A percentile compares a stretch with the other conserved stretches of the same genome.
Conservation (phyloP, 2,888 invertebrate genomes). For the Cancer borealis region DNA sequence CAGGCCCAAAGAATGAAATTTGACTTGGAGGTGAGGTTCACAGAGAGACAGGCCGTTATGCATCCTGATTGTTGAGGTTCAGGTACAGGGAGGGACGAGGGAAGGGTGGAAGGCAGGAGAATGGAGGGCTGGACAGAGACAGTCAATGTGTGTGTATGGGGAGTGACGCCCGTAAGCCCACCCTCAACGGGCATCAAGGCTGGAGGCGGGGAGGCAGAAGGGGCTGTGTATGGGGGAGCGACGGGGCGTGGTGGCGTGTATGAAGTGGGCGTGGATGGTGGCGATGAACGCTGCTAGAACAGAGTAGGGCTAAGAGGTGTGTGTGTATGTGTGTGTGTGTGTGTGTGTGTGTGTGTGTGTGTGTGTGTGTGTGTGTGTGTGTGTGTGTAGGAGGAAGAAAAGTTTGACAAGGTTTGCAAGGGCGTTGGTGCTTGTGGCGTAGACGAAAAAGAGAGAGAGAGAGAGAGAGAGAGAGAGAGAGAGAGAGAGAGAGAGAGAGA, state of each 20-base stretch:
- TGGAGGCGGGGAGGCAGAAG: not conserved
- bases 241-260: not conserved
- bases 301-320: not conserved
- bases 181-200: not conserved
- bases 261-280: not conserved
- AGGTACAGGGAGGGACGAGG: not conserved
- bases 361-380: not conserved
- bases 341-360: not conserved
- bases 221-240: slow-evolving; percentile 20
- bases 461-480: not conserved
- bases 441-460: not conserved
- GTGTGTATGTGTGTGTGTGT: not conserved
- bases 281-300: not conserved
- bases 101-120: not conserved
- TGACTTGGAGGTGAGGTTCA: not conserved
- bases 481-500: not conserved
- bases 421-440: slow-evolving; percentile 5
- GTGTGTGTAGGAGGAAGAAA: not conserved
- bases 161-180: slow-evolving; percentile 1
- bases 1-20: not conserved
- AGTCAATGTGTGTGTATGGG: slow-evolving; percentile 8
- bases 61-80: not conserved
- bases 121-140: slow-evolving; percentile 30
- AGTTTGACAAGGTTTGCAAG: not conserved
- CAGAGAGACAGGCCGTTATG: not conserved